Percentiles rank a stretch among this genome's conserved stretches.
Conservation (phyloP, 2,113 vertebrate species). For the Chaetodon auriga region DNA sequence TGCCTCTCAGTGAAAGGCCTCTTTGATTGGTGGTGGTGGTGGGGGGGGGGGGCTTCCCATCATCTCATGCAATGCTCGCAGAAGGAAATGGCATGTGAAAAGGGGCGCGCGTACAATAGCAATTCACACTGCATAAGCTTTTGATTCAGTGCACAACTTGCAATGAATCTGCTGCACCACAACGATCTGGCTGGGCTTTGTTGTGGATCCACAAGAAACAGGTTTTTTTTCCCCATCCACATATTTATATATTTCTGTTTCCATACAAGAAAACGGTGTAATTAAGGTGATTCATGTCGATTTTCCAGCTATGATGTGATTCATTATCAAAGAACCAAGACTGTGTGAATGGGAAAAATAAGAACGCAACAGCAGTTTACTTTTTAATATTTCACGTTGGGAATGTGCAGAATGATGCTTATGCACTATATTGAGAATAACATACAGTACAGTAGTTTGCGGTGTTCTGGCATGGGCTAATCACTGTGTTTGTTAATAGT, state of each 20-base stretch:
- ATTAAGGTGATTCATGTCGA: constrained; percentile 48
- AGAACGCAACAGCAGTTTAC: constrained; percentile 17
- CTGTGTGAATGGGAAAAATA: constrained; percentile 2
- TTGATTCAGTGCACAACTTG: constrained; percentile 31
- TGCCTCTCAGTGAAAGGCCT: constrained; percentile 54
- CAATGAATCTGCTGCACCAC: background rate
- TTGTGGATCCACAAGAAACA: constrained; percentile 9
- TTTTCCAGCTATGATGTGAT: background rate
- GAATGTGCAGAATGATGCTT: constrained; percentile 39
- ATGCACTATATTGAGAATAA: constrained; percentile 41
- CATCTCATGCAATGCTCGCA: constrained; percentile 25
- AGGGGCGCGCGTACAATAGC: constrained; percentile 19
- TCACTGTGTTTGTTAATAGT: constrained; percentile 74
- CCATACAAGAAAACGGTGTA: constrained; percentile 9
- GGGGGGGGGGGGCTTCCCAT: constrained; percentile 10
- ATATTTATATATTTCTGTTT: background rate
- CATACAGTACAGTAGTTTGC: constrained; percentile 39
- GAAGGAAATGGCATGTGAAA: constrained; percentile 33
- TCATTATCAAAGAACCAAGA: constrained; percentile 38
- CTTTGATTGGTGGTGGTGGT: constrained; percentile 44
- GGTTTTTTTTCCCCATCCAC: background rate
- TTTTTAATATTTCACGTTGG: constrained; percentile 55
- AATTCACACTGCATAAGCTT: constrained; percentile 14
- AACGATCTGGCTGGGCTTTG: background rate
- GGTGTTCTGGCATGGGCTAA: constrained; percentile 57